phyloP scores from a whole-genome alignment of 2,113 vertebrate genomes.

The Alces alces region DNA sequence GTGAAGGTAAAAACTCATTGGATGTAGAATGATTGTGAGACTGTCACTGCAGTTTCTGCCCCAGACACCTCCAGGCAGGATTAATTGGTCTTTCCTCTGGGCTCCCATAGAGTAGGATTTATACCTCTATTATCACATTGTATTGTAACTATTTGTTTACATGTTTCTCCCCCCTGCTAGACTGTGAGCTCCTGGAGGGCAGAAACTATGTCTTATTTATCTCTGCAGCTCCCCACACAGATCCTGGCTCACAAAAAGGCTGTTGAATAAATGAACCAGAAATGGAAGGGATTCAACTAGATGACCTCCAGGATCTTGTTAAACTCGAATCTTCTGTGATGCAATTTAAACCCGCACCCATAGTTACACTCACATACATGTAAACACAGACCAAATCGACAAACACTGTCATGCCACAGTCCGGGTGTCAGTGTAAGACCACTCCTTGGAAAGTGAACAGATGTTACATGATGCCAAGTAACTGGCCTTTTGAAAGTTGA shows the following conservation, averaged over 20 bases:
- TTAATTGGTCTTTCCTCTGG: conserved; percentile 32
- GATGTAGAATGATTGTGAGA: not conserved
- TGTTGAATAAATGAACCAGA: conserved; percentile 42
- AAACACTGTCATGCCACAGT: not conserved
- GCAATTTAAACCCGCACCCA: not conserved
- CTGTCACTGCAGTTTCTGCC: not conserved
- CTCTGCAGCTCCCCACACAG: conserved; percentile 13
- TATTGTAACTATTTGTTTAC: conserved; percentile 59
- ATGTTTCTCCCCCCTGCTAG: not conserved
- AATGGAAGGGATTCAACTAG: conserved; percentile 29
- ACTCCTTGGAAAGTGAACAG: conserved; percentile 35
- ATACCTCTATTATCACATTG: conserved; percentile 32
- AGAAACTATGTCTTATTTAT: conserved; percentile 52
- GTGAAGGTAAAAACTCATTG: conserved; percentile 17
- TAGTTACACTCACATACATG: not conserved
- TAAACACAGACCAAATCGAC: conserved; percentile 14
- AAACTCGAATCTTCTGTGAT: not conserved
- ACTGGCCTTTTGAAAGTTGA: conserved; percentile 53
- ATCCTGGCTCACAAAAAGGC: conserved; percentile 24
- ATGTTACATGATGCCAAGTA: conserved; percentile 42
- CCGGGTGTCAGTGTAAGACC: not conserved
- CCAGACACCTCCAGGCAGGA: conserved; percentile 22
- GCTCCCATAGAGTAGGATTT: conserved; percentile 5
- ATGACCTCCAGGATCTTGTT: conserved; percentile 36
- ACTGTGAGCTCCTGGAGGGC: conserved; percentile 49